These are phyloP conservation scores for Romanomermis culicivorax DNA, from an alignment of 2,888 invertebrate species.

Conservation along the genomic window DNA sequence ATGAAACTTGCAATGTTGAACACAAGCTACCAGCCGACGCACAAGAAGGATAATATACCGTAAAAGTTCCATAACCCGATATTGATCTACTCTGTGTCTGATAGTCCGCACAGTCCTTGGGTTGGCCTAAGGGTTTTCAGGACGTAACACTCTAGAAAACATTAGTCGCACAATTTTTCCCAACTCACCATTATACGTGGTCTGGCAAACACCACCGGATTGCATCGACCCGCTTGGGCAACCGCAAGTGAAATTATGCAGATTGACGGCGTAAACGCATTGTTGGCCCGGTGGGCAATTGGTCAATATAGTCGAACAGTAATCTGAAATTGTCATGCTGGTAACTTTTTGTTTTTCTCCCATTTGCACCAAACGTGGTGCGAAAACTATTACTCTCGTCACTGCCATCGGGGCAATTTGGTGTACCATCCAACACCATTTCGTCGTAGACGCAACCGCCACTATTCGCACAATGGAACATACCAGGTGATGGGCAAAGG, in stretches of 20 bases:
- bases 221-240: not conserved
- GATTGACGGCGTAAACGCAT: conserved; percentile 2
- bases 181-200: too few relatives aligned
- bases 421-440: conserved; percentile 16
- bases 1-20: not conserved
- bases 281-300: not conserved
- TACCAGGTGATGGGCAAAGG: not conserved
- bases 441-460: conserved; percentile 14
- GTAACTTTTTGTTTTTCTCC: too few relatives aligned
- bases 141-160: too few relatives aligned
- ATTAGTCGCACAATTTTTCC: too few relatives aligned
- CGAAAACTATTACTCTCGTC: conserved; percentile 15
- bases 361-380: too few relatives aligned
- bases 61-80: not conserved
- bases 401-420: conserved; percentile 15
- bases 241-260: conserved; percentile 7
- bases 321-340: conserved; percentile 3
- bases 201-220: not conserved
- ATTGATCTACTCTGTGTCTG: not conserved
- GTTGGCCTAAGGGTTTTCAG: too few relatives aligned
- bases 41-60: not conserved
- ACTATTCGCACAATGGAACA: conserved; percentile 17
- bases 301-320: not conserved
- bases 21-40: not conserved
- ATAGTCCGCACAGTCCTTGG: conserved; percentile 5